Evolutionary conservation across 2,113 vertebrate genomes (phyloP).

Genomic region (Callionymus lyra): DNA sequence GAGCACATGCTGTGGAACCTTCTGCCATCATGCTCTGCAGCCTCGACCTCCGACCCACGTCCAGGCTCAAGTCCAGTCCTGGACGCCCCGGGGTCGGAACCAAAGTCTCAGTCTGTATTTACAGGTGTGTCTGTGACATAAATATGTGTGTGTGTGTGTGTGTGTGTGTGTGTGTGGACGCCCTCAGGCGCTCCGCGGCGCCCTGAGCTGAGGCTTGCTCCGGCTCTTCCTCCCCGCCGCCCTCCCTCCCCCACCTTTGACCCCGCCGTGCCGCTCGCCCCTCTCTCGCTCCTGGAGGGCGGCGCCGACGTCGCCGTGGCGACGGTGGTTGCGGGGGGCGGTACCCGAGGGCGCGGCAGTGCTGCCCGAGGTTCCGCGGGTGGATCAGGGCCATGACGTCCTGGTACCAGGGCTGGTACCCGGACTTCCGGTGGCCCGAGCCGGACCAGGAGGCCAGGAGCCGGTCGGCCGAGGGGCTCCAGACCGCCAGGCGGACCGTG

Average conservation of each 20-base stretch:
- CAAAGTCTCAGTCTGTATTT: conserved; percentile 36
- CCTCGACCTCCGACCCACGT: conserved; percentile 25
- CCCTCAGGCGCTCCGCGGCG: conserved; percentile 61
- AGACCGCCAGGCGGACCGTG: conserved; percentile 60
- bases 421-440: conserved; percentile 18
- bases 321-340: conserved; percentile 50
- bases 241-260: conserved; percentile 37
- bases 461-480: conserved; percentile 47
- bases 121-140: conserved; percentile 39
- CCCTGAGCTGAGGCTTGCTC: conserved; percentile 66
- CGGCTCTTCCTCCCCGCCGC: conserved; percentile 69
- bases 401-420: conserved; percentile 56
- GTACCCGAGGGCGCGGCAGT: conserved; percentile 60
- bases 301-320: conserved; percentile 20
- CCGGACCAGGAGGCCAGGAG: conserved; percentile 27
- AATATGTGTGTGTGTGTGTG: conserved; percentile 20
- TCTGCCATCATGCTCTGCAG: conserved; percentile 29
- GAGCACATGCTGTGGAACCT: conserved; percentile 24
- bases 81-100: too few species aligned
- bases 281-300: conserved; percentile 40
- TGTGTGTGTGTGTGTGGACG: neutral
- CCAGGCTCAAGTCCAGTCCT: conserved; percentile 8
- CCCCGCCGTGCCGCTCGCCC: conserved; percentile 45
- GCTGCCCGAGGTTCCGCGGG: conserved; percentile 56
- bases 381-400: conserved; percentile 65